Percentiles rank a stretch among this genome's conserved stretches.
Evolutionary conservation across 2,113 vertebrate genomes (phyloP).

Genomic region (Corynorhinus townsendii): DNA sequence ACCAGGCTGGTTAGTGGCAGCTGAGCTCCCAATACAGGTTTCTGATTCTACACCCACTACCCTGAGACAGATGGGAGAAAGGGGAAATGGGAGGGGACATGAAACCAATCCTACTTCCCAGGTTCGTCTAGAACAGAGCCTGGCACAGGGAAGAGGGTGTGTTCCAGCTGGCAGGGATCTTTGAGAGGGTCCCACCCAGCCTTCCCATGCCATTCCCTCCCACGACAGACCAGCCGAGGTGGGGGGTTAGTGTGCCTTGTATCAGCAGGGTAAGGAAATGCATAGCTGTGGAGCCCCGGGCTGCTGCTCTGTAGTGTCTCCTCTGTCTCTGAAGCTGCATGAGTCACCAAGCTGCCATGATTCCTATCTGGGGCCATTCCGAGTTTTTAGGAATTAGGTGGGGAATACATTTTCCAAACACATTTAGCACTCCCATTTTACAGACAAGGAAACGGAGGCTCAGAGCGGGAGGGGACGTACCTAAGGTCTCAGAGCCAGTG

Average conservation of each 20-base stretch:
- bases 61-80: background rate
- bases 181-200: background rate
- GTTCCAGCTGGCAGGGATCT: background rate
- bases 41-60: background rate
- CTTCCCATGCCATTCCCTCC: background rate
- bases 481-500: background rate
- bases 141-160: background rate
- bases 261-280: rapidly evolving
- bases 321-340: background rate
- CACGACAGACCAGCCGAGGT: background rate
- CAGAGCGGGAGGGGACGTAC: background rate
- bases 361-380: background rate
- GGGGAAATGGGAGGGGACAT: too few relatives aligned
- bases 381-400: background rate
- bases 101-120: background rate
- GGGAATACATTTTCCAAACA: background rate
- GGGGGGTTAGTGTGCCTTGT: background rate
- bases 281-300: rapidly evolving
- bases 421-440: background rate
- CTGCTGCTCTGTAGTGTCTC: rapidly evolving
- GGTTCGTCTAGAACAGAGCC: background rate
- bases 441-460: background rate
- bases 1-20: background rate
- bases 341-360: background rate
- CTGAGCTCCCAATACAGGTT: background rate